Conservation (phyloP, 2,888 invertebrate genomes). For the Zaprionus lineosus region DNA sequence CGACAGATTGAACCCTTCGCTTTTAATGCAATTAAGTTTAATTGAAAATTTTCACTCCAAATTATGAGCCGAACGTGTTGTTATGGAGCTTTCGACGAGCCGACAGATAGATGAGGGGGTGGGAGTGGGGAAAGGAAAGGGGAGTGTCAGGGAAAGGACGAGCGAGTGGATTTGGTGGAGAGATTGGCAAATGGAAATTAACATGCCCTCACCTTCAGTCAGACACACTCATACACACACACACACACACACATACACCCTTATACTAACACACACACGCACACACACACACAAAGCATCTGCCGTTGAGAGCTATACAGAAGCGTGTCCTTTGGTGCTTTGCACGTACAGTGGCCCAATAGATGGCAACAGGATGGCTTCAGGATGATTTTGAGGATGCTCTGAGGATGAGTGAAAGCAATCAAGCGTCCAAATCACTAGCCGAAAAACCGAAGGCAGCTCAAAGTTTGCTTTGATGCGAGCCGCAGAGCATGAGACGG, state of each 20-base stretch:
- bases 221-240: slow-evolving; percentile 31
- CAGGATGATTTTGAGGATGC: background rate
- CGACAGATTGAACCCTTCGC: slow-evolving; percentile 79
- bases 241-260: slow-evolving; percentile 24
- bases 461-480: slow-evolving; percentile 73
- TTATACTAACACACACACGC: slow-evolving; percentile 18
- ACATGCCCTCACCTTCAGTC: slow-evolving; percentile 56
- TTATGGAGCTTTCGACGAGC: slow-evolving; percentile 40
- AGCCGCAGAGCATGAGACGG: slow-evolving; percentile 21
- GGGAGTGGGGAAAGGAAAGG: too few relatives aligned
- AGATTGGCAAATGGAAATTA: slow-evolving; percentile 74
- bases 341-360: slow-evolving; percentile 59
- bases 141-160: too few relatives aligned
- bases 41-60: slow-evolving; percentile 79
- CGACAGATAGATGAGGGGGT: background rate
- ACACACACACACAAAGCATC: slow-evolving; percentile 14
- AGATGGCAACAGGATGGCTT: slow-evolving; percentile 9
- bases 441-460: slow-evolving; percentile 60
- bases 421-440: slow-evolving; percentile 77
- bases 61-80: slow-evolving; percentile 77
- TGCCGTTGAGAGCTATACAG: slow-evolving; percentile 5
- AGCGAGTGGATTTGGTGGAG: too few relatives aligned
- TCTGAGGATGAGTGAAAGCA: slow-evolving; percentile 65
- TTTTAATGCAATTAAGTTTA: slow-evolving; percentile 79
- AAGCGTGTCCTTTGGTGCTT: slow-evolving; percentile 61